A percentile compares a stretch with the other conserved stretches of the same genome.
These are phyloP conservation scores for Balearica regulorum DNA, from an alignment of 2,797 vertebrate species.

Conservation along the genomic window DNA sequence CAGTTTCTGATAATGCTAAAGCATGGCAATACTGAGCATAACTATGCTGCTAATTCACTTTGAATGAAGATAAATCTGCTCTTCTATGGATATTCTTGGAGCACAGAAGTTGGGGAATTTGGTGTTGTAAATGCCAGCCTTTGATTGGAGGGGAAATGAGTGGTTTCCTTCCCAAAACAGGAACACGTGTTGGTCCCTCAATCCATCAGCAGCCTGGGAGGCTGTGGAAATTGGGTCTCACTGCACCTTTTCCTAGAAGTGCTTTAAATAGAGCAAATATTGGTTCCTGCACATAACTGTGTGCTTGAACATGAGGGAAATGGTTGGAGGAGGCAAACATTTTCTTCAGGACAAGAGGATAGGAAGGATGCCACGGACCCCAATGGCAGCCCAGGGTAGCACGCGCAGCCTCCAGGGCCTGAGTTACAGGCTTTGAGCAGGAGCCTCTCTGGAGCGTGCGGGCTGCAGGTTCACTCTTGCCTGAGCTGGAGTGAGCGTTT, in stretches of 20 bases:
- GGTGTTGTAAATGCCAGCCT: conserved; percentile 28
- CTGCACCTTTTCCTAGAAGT: background rate
- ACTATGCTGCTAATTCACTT: background rate
- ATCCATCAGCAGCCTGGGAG: background rate
- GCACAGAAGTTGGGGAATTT: background rate
- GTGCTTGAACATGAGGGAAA: background rate
- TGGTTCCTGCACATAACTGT: background rate
- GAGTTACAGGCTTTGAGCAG: background rate
- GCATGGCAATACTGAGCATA: background rate
- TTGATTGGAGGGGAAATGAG: conserved; percentile 33
- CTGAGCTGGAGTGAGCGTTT: background rate
- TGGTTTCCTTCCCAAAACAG: conserved; percentile 37
- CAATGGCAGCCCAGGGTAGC: background rate
- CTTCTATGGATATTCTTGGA: background rate
- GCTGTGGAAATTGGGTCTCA: background rate
- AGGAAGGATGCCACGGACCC: background rate
- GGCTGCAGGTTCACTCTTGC: background rate
- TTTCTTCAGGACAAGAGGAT: background rate
- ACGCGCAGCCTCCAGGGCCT: background rate
- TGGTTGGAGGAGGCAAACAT: background rate
- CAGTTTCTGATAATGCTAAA: background rate
- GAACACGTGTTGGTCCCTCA: background rate
- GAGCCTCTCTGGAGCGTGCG: background rate
- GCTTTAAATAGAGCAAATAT: background rate
- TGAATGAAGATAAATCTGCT: background rate